phyloP scores from a whole-genome alignment of 2,113 vertebrate genomes.

The Calyptomena viridis region DNA sequence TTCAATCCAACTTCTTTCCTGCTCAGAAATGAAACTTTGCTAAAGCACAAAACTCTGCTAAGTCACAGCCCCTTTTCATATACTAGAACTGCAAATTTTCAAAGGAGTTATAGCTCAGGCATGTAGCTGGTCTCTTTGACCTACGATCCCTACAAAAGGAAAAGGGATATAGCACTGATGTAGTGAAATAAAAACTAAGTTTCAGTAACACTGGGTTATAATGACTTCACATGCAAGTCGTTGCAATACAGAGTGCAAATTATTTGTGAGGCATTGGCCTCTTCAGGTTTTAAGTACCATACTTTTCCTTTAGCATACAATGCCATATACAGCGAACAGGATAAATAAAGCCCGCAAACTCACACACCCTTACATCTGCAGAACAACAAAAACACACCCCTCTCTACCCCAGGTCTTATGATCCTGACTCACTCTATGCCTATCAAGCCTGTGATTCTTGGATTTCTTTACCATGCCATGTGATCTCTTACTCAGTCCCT shows the following conservation, averaged over 20 bases:
- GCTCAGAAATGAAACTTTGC: neutral
- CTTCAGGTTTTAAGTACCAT: neutral
- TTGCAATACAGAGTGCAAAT: neutral
- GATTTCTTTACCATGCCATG: neutral
- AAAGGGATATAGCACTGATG: neutral
- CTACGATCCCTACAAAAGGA: neutral
- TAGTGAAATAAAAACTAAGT: neutral
- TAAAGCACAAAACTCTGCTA: neutral
- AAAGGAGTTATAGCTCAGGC: accelerated
- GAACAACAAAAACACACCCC: neutral
- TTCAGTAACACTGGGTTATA: neutral
- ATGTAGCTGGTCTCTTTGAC: neutral
- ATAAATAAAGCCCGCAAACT: neutral
- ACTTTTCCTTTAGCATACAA: neutral
- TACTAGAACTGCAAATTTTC: neutral
- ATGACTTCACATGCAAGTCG: neutral
- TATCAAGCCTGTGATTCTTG: neutral
- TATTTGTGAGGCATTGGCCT: neutral
- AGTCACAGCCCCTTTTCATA: neutral
- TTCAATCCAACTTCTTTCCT: neutral
- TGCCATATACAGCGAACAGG: neutral
- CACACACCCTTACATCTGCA: neutral
- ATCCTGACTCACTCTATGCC: neutral
- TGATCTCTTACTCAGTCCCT: neutral
- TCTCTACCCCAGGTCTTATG: neutral